Evolutionary conservation across 2,797 vertebrate genomes (phyloP), one percentile per base, ranked within the genome.

Genomic region (Potorous gilbertii): DNA sequence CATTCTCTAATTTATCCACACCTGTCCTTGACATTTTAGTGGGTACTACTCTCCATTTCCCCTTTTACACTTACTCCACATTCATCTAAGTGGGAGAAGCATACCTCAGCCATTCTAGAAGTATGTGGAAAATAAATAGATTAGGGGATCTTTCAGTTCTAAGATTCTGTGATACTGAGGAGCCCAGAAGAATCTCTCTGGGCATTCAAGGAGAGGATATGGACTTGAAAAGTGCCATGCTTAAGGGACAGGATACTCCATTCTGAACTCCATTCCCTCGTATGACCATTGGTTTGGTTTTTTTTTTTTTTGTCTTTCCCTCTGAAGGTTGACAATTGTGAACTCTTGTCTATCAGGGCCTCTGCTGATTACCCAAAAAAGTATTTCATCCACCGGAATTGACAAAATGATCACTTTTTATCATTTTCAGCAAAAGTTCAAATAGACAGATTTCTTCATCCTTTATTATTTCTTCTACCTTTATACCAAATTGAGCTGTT

Each of bases 331-430:
- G 14, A 40, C 62, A 81, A 54, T 94, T 55, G 92, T 93, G 57
- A 66, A 90, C 59, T 62, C 11, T 29, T 28, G 9, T 90, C 28
- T 91, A n/a, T 59, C 27, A 91, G 50, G 2, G 52, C 54, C 52
- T 96, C 90, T 55, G 24, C 31, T 93, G 52, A 66, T 28, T 66
- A 94, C 66, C 92, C 24, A n/a, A n/a, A n/a, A n/a, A n/a, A n/a
- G n/a, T n/a, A n/a, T n/a, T n/a, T n/a, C n/a, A n/a, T n/a, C n/a
- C n/a, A n/a, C n/a, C 90, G 0, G 95, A 91, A 34, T 81, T 24
- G 74, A 52, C 59, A 40, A 74, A 56, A 66, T 66, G 62, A 66
- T 66, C 62, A 66, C 62, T 66, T 66, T 57, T 66, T 66, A 66
- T n/a, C 62, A 66, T 18, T 66, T 66, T 66, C n/a, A 66, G 62